Percentiles rank a stretch among this genome's conserved stretches.
Conservation (phyloP, 2,113 vertebrate species). For the Oryzias celebensis region DNA sequence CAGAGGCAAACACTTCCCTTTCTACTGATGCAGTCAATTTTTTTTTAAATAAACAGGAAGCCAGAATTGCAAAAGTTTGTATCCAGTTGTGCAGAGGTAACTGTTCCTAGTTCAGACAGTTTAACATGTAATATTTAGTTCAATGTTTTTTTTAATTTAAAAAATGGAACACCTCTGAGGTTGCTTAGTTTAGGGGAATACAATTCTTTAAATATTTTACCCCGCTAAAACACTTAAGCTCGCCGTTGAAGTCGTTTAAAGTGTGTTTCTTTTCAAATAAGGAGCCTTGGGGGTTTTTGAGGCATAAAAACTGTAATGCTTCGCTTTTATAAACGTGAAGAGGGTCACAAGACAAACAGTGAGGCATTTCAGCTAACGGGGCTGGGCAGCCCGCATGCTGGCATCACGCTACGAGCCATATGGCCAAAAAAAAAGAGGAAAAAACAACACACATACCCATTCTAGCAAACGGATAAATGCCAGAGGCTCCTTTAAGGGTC, state of each 20-base stretch:
- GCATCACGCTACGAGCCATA: slow-evolving; percentile 4
- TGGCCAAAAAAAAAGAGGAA: not conserved
- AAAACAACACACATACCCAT: slow-evolving; percentile 82
- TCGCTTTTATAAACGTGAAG: slow-evolving; percentile 12
- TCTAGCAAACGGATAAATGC: slow-evolving; percentile 90
- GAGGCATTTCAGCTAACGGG: not conserved
- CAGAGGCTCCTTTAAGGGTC: slow-evolving; percentile 87
- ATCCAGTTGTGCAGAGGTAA: too few species aligned
- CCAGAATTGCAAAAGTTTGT: too few species aligned
- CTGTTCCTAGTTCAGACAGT: too few species aligned
- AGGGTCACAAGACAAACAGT: slow-evolving; percentile 52
- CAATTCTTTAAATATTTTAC: too few species aligned
- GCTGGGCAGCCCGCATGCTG: not conserved
- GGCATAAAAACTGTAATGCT: slow-evolving; percentile 17
- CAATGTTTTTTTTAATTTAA: too few species aligned
- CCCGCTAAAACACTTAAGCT: not conserved
- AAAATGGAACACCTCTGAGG: too few species aligned
- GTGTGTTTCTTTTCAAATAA: too few species aligned
- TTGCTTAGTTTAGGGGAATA: too few species aligned
- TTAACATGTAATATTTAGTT: too few species aligned
- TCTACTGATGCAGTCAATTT: too few species aligned
- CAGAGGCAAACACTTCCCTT: too few species aligned
- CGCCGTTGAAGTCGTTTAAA: not conserved
- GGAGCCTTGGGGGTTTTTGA: slow-evolving; percentile 10
- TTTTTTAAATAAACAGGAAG: too few species aligned